Evolutionary conservation across 1,140 invertebrate species (phyloP), one percentile per base, ranked within the genome.

Genomic region (Phthorimaea operculella): DNA sequence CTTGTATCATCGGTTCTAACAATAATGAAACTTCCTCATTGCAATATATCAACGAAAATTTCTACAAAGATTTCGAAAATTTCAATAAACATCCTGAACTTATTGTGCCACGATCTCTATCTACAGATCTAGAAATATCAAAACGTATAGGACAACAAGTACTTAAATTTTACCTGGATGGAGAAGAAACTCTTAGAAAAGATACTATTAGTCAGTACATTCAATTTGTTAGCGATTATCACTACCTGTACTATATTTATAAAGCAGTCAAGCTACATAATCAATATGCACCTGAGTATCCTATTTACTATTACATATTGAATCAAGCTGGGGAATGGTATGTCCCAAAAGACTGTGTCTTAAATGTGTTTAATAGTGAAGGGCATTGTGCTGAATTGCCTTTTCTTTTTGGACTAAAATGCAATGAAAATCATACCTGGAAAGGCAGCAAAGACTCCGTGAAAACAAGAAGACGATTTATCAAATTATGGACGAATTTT

Each of bases 401-500:
- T 9, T 83, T 74, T 55, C 33, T 85, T 33, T 85, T 81, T 64
- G 55, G 66, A 17, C 63, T 79, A 5, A 72, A 62, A 52, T 15
- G 58, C 14, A 54, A 62, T 52, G 58, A 66, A 28, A 52, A 56
- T 0, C 36, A 16, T 12, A 33, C 57, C 28, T 79, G 63, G 42
- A 72, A 73, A 60, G 77, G 77, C 14, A 76, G 68, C 56, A 57
- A 72, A 14, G 77, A 82, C 47, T 79, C 77, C n/a, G 58, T 79
- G 1, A 66, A 18, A 21, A 82, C 74, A 4, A 74, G 76, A 59
- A 74, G 55, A 0, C 73, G 70, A 64, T 63, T 83, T 12, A 50
- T 76, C 3, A 82, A 74, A 62, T 71, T 85, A 70, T 85, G 82
- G 82, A 85, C 79, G 2, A 85, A 85, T 68, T 85, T 85, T 66